Conservation (phyloP, 1,140 invertebrate genomes). For the Vanessa tameamea region DNA sequence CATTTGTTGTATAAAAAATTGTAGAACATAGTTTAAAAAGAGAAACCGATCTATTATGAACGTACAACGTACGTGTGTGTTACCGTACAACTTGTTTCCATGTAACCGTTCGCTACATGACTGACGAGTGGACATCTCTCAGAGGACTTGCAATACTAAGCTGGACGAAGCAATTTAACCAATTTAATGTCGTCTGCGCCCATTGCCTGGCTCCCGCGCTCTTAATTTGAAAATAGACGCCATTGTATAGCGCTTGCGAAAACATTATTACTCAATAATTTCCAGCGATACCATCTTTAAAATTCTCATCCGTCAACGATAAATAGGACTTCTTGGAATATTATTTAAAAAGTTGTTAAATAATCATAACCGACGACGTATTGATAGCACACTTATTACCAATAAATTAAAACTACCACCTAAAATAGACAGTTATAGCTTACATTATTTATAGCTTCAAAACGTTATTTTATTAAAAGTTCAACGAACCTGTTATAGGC, state of each 20-base stretch:
- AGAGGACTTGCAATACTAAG: conserved; percentile 60
- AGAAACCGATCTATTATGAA: background rate
- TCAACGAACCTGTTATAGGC: background rate
- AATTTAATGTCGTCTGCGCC: conserved; percentile 77
- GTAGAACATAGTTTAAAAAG: background rate
- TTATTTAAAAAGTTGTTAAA: conserved; percentile 62
- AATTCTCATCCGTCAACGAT: conserved; percentile 28
- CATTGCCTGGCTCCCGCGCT: conserved; percentile 71
- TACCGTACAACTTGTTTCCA: background rate
- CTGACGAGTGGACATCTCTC: conserved; percentile 52
- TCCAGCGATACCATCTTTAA: conserved; percentile 14
- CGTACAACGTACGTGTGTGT: background rate
- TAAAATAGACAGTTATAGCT: conserved; percentile 53
- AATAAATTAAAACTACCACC: conserved; percentile 51
- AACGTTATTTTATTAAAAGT: background rate
- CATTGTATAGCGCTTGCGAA: conserved; percentile 65
- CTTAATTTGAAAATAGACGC: conserved; percentile 77
- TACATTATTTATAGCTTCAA: conserved; percentile 47
- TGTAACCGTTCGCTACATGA: conserved; percentile 18
- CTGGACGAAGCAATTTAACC: conserved; percentile 74
- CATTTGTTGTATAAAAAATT: background rate
- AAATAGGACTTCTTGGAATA: conserved; percentile 57
- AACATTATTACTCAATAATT: conserved; percentile 30
- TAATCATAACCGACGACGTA: conserved; percentile 50
- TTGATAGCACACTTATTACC: conserved; percentile 62